A percentile compares a stretch with the other conserved stretches of the same genome.
Evolutionary conservation across 2,888 invertebrate genomes (phyloP).

Genomic region (Drosophila borealis): DNA sequence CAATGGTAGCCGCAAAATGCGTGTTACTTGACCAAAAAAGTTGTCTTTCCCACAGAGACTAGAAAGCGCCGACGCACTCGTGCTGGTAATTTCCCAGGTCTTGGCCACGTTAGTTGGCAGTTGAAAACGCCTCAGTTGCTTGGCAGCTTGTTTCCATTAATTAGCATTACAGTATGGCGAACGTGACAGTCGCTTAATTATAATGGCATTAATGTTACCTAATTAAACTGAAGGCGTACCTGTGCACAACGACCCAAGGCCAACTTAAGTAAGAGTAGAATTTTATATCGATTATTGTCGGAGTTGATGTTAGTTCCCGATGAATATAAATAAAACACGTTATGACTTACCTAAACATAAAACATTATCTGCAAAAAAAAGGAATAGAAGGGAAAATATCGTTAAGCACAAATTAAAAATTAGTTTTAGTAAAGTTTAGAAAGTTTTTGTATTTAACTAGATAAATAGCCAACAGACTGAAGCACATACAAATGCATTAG

Average conservation of each 20-base stretch:
- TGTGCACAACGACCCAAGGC: slow-evolving; percentile 10
- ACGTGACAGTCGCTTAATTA: slow-evolving; percentile 59
- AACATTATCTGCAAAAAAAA: slow-evolving; percentile 13
- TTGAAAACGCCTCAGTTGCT: slow-evolving; percentile 1
- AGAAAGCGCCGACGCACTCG: not conserved
- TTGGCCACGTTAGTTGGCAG: slow-evolving; percentile 35
- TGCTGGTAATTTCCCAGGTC: slow-evolving; percentile 37
- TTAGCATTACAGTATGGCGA: slow-evolving; percentile 45
- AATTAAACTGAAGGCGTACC: slow-evolving; percentile 41
- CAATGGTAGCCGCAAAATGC: slow-evolving; percentile 36
- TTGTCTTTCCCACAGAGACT: slow-evolving; percentile 5
- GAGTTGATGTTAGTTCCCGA: slow-evolving; percentile 2
- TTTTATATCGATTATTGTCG: slow-evolving; percentile 14
- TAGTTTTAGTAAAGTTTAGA: not conserved
- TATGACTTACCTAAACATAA: slow-evolving; percentile 15
- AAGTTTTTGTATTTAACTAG: not conserved
- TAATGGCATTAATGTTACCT: slow-evolving; percentile 49
- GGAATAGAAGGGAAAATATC: not conserved
- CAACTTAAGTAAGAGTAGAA: slow-evolving; percentile 1
- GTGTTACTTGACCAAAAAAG: slow-evolving; percentile 40
- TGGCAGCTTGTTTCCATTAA: slow-evolving; percentile 63
- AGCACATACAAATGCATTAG: not conserved
- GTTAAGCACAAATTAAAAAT: not conserved
- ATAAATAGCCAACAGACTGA: not conserved
- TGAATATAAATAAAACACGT: not conserved